Evolutionary conservation across 2,797 vertebrate genomes (phyloP), one percentile per base, ranked within the genome.

Genomic region (Eremophila alpestris): DNA sequence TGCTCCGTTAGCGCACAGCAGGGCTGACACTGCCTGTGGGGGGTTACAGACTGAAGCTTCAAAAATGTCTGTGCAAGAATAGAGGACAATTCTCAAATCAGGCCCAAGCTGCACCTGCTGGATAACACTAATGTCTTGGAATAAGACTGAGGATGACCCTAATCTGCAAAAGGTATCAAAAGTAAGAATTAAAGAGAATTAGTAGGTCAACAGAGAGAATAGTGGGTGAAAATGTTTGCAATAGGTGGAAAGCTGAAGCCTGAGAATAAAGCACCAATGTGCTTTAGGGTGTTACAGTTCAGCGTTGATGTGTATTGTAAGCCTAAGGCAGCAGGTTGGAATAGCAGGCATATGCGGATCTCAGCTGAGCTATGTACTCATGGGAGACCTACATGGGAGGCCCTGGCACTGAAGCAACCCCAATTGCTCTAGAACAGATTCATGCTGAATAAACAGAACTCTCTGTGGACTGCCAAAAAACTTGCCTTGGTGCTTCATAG

Each of bases 11-110:
- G 36, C 36, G 43, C 3, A 3, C 23, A 70, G 63, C 0, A 4
- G 22, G 16, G 29, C 58, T 88, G 58, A 32, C 32, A 11, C 9
- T 45, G 64, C 20, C 48, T 81, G 16, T 26, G 18, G 52, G 54
- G 62, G n/a, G 52, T 78, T 73, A 52, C 30, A 93, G 56, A 79
- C 58, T 58, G 77, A 87, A 95, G 27, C 15, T 88, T 58, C 74
- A 69, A 89, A 78, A 94, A 69, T 27, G 5, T 58, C 43, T 40
- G 2, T 86, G 73, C 45, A 32, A 64, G 75, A 90, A 71, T 26
- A 94, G 15, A 24, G 83, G 32, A 60, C 73, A 83, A 36, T 48
- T 69, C 54, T 80, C 52, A 69, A n/a, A 79, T 80, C 40, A 75
- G 60, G 52, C 41, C 62, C 17, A 11, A 94, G 45, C 2, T 75